Base-by-base conservation (phyloP, 1,140 invertebrate genomes). In the Ridgeia piscesae region DNA sequence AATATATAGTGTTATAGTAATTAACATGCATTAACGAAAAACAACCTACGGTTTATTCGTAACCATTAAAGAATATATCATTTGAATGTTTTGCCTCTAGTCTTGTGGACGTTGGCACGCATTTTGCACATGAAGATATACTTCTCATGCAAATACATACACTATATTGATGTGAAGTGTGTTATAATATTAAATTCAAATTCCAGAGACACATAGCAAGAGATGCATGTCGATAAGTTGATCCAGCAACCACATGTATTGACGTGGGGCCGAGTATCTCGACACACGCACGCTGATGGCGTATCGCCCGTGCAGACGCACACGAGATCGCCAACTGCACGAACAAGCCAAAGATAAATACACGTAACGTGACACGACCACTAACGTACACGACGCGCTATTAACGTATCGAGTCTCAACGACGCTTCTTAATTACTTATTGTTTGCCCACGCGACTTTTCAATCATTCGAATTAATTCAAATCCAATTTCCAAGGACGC, bases 381-480 rank as follows among this genome's bases (percentile, higher is more conserved):
- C 27, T 77, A 77, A 77, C 58, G 27, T 77, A 77, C 58, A 0
- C 58, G 58, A 27, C 58, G 58, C 58, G 58, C 58, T 6, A 77
- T 77, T 77, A 77, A 77, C 58, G 58, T 77, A 77, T 77, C 58
- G 58, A 21, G 14, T 77, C 58, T 77, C 58, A 21, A 21, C 58
- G 58, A 27, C 27, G 58, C 58, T 77, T 77, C 58, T 21, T 77
- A 77, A 77, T 77, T 77, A 77, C 58, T 21, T 77, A 77, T 77
- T 77, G 58, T 77, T 4, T 27, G 58, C 58, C 42, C 58, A 77
- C 58, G 58, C 58, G 58, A 77, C 58, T 77, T 77, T 77, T 77
- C 58, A 77, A 77, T 77, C 58, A 77, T 77, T 77, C 58, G 58
- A 77, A 77, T 77, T 77, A 77, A 77, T 17, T 77, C 58, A 77